Conservation (phyloP, 64 coral and sea anemone genomes). For the Actinia equina region DNA sequence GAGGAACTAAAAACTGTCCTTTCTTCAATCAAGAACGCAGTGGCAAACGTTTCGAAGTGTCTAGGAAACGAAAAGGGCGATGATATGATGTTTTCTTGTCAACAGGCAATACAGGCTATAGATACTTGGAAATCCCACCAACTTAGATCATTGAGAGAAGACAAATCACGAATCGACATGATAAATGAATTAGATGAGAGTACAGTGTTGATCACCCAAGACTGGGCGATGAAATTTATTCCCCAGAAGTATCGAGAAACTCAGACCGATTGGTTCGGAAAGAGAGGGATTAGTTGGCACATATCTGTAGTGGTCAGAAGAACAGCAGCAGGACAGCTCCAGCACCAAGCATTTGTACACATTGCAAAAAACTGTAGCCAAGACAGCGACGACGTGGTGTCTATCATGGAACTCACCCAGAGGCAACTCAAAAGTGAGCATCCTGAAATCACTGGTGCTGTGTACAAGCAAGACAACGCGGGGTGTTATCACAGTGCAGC, state of each 20-base stretch:
- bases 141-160: not conserved
- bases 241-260: not conserved
- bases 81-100: not conserved
- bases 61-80: not conserved
- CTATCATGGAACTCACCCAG: not conserved
- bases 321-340: not conserved
- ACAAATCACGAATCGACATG: not conserved
- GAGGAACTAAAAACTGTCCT: constrained; percentile 7
- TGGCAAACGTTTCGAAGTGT: not conserved
- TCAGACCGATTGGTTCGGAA: not conserved
- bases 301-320: not conserved
- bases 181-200: not conserved
- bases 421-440: not conserved
- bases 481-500: not conserved
- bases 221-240: not conserved
- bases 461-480: not conserved
- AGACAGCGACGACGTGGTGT: not conserved
- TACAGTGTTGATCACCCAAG: not conserved
- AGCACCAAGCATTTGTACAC: not conserved
- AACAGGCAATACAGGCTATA: not conserved
- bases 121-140: not conserved
- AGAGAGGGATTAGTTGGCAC: not conserved
- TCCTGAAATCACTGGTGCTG: not conserved
- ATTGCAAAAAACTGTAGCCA: constrained; percentile 2
- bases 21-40: not conserved